Conservation (phyloP, 1,140 invertebrate genomes). For the Drosophila tani region DNA sequence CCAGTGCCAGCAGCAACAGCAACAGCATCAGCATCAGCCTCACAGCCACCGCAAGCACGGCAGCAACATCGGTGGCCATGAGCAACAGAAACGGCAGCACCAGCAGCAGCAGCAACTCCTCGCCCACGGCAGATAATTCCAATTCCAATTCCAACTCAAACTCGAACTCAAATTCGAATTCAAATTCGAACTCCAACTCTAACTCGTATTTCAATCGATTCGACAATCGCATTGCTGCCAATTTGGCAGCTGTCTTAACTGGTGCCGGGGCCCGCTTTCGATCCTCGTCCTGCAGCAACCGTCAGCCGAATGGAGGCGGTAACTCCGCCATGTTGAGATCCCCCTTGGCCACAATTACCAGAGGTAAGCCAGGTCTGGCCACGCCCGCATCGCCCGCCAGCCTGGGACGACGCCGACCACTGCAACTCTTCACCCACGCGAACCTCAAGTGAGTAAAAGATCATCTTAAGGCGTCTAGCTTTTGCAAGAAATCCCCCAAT, state of each 20-base stretch:
- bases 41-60: constrained; percentile 16
- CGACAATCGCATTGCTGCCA: constrained; percentile 80
- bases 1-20: constrained; percentile 33
- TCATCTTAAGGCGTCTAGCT: not conserved
- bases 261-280: constrained; percentile 72
- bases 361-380: constrained; percentile 38
- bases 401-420: constrained; percentile 67
- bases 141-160: constrained; percentile 35
- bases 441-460: constrained; percentile 76
- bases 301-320: constrained; percentile 22
- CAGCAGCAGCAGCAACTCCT: constrained; percentile 77
- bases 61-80: constrained; percentile 35
- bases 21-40: constrained; percentile 6
- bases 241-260: constrained; percentile 74
- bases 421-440: constrained; percentile 75
- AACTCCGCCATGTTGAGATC: constrained; percentile 16
- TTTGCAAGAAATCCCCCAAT: constrained; percentile 1
- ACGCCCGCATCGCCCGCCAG: constrained; percentile 62
- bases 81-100: constrained; percentile 65
- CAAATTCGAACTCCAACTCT: constrained; percentile 40
- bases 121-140: constrained; percentile 63
- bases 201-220: constrained; percentile 78
- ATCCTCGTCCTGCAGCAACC: constrained; percentile 72
- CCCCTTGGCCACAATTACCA: constrained; percentile 27
- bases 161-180: constrained; percentile 37